Evolutionary conservation across 2,888 invertebrate genomes (phyloP).

Genomic region (Eupithecia inturbata): DNA sequence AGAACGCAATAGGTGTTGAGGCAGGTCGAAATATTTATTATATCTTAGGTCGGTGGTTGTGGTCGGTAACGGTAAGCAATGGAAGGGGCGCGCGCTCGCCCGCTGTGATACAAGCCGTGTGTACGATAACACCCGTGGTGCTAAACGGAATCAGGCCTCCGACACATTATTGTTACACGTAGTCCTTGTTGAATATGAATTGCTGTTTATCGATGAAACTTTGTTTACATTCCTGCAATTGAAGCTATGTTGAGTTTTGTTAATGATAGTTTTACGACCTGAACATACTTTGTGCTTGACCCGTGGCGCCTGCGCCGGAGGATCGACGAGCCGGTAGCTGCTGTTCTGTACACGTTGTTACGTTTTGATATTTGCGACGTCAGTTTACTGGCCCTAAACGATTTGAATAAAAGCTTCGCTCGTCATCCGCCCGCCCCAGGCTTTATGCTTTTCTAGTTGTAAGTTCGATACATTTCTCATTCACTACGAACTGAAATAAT

Average conservation of each 20-base stretch:
- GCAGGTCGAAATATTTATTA: slow-evolving; percentile 33
- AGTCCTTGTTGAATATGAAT: slow-evolving; percentile 75
- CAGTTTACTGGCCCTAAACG: slow-evolving; percentile 8
- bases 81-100: slow-evolving; percentile 34
- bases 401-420: slow-evolving; percentile 24
- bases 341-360: slow-evolving; percentile 21
- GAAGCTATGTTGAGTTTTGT: slow-evolving; percentile 81
- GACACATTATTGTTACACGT: slow-evolving; percentile 74
- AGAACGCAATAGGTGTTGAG: slow-evolving; percentile 35
- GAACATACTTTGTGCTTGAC: slow-evolving; percentile 44
- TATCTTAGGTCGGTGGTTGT: slow-evolving; percentile 29
- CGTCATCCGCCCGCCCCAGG: slow-evolving; percentile 70
- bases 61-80: slow-evolving; percentile 28
- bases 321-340: slow-evolving; percentile 47
- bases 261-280: slow-evolving; percentile 76
- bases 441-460: slow-evolving; percentile 69
- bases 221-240: slow-evolving; percentile 82
- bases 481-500: slow-evolving; percentile 64
- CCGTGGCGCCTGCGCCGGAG: slow-evolving; percentile 41
- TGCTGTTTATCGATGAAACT: slow-evolving; percentile 76
- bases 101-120: slow-evolving; percentile 41
- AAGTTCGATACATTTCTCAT: slow-evolving; percentile 71
- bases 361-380: slow-evolving; percentile 16
- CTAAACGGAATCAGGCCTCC: slow-evolving; percentile 75
- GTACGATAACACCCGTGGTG: slow-evolving; percentile 67